phyloP scores from a whole-genome alignment of 2,113 vertebrate species.

The Anhinga rufa region DNA sequence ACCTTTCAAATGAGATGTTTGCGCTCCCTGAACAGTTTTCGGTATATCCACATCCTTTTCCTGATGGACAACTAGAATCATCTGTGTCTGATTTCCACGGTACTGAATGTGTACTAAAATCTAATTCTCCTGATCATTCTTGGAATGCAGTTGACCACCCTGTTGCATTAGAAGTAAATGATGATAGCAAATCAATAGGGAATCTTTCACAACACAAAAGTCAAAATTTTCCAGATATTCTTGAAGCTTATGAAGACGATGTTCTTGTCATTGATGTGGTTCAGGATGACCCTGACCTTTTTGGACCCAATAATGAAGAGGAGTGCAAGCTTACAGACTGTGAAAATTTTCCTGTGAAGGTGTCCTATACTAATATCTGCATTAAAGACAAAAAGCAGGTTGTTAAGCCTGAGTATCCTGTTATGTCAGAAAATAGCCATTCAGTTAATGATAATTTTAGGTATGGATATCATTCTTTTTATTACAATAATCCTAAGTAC shows the following conservation, averaged over 20 bases:
- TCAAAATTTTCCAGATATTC: conserved; percentile 67
- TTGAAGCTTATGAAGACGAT: conserved; percentile 85
- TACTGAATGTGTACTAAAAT: background rate
- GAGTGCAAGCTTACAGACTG: background rate
- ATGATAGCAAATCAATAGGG: background rate
- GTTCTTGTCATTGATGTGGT: conserved; percentile 84
- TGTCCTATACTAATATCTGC: background rate
- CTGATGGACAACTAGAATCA: background rate
- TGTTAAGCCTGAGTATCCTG: background rate
- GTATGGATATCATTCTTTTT: conserved; percentile 52
- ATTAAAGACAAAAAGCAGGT: background rate
- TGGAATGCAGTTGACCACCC: background rate
- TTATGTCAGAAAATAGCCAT: background rate
- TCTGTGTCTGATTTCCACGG: background rate
- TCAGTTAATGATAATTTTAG: conserved; percentile 29
- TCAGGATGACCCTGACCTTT: conserved; percentile 88
- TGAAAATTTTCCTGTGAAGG: background rate
- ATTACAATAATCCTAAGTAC: background rate
- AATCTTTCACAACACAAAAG: conserved; percentile 9
- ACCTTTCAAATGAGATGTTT: background rate
- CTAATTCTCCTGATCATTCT: background rate
- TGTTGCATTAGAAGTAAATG: conserved; percentile 10
- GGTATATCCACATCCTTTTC: background rate
- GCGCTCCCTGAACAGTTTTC: background rate
- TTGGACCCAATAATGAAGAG: conserved; percentile 65